Base-by-base conservation (phyloP, 2,888 invertebrate species). In the Meteorus cinctellus region DNA sequence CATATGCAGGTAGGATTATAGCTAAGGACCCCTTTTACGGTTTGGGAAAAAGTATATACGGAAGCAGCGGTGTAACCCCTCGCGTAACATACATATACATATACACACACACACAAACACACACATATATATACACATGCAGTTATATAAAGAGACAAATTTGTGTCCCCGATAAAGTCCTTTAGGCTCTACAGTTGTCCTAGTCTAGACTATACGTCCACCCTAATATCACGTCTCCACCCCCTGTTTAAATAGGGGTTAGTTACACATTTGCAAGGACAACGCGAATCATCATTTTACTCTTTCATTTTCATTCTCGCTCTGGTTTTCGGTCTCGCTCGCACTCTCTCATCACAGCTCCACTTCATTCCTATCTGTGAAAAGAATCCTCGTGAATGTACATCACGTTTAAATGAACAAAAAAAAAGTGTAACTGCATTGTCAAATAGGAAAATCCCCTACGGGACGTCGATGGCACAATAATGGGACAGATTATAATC, bases 401-500 rank as follows among this genome's bases (percentile, higher is more conserved):
- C 83, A 83, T 83, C 80, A 85, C 86, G 88, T 86, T 86, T 88
- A 89, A 89, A 88, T 88, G 88, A 86, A 88, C 87, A 5, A 55
- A 55, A 55, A 88, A 88, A 81, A 88, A 86, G 87, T 88, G 88
- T 87, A 89, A 88, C 87, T 87, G 86, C 88, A 89, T 89, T 89
- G 89, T 89, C 85, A 83, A 86, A 86, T 84, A 82, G 84, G 85
- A 85, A 87, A 88, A 87, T 88, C 89, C 87, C 89, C 87, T 84
- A 81, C 85, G 89, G 88, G 88, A 88, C 85, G 88, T 88, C 88
- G 89, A 89, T 89, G 88, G 87, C 85, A 89, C 88, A 89, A 89
- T 89, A 89, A 89, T 89, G 88, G 89, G 84, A 84, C 88, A 89
- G 89, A 89, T 89, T 89, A 89, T 89, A 89, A 89, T 89, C 89